phyloP scores from a whole-genome alignment of 2,113 vertebrate species.

The Centropus unirufus region DNA sequence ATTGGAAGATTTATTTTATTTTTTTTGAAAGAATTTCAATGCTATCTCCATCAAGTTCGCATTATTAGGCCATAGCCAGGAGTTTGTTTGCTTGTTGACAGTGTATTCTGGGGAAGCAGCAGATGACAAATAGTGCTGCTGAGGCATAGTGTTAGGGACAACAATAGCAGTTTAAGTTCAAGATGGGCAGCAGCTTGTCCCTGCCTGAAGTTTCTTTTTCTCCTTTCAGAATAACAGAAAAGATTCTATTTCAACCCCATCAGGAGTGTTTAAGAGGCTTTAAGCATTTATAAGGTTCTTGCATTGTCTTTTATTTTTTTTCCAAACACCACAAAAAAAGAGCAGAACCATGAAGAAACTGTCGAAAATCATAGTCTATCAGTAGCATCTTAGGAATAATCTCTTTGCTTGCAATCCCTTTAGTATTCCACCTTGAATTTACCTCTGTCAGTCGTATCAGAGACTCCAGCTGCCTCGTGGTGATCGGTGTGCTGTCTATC shows the following conservation, averaged over 20 bases:
- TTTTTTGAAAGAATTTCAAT: not conserved
- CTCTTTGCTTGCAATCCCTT: not conserved
- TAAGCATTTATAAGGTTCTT: not conserved
- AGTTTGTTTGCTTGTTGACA: not conserved
- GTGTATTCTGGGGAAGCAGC: not conserved
- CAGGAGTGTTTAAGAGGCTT: not conserved
- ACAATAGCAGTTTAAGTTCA: not conserved
- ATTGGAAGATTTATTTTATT: not conserved
- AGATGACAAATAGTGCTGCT: not conserved
- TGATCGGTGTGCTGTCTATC: slow-evolving; percentile 91
- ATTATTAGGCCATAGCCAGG: not conserved
- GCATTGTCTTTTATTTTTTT: not conserved
- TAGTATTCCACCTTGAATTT: not conserved
- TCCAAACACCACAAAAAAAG: not conserved
- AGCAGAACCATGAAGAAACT: not conserved
- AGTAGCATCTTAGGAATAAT: not conserved
- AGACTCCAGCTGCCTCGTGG: slow-evolving; percentile 94
- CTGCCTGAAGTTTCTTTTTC: not conserved
- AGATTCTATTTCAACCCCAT: not conserved
- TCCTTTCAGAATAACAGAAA: not conserved
- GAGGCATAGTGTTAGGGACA: not conserved
- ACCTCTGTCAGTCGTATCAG: slow-evolving; percentile 94
- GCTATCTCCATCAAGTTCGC: not conserved
- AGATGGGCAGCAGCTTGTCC: not conserved
- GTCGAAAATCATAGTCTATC: not conserved